Evolutionary conservation across 2,797 vertebrate species (phyloP).

Genomic region (Triplophysa bombifrons): DNA sequence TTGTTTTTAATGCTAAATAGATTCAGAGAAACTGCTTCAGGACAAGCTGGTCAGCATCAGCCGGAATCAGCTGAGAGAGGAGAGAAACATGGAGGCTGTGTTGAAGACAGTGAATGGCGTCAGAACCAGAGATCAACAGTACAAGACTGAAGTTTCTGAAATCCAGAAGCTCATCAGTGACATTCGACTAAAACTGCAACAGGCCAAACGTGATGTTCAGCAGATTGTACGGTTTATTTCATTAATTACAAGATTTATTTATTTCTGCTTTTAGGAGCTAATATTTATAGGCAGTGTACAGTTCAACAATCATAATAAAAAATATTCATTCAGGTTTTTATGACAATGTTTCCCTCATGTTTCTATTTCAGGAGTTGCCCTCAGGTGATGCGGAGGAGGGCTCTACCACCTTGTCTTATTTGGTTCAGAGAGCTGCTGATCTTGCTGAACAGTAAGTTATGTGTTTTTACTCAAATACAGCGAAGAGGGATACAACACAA

Average conservation of each 20-base stretch:
- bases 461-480: not conserved
- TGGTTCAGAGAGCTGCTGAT: conserved; percentile 78
- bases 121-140: conserved; percentile 63
- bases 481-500: conserved; percentile 2
- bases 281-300: not conserved
- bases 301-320: not conserved
- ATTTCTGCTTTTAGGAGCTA: not conserved
- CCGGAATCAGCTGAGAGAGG: conserved; percentile 66
- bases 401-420: conserved; percentile 66
- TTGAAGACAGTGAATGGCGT: conserved; percentile 55
- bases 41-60: conserved; percentile 72
- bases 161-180: conserved; percentile 70
- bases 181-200: conserved; percentile 74
- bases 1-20: conserved; percentile 64
- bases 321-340: not conserved
- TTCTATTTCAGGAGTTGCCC: conserved; percentile 67
- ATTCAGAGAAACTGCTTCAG: conserved; percentile 72
- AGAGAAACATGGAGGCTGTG: conserved; percentile 69
- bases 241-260: not conserved
- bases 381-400: conserved; percentile 41
- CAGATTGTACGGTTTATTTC: conserved; percentile 69
- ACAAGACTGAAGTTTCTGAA: conserved; percentile 70
- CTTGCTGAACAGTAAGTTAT: conserved; percentile 77
- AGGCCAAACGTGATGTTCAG: conserved; percentile 64
- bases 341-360: not conserved